Evolutionary conservation across 2,113 vertebrate genomes (phyloP).

Genomic region (Phalacrocorax brasilianus): DNA sequence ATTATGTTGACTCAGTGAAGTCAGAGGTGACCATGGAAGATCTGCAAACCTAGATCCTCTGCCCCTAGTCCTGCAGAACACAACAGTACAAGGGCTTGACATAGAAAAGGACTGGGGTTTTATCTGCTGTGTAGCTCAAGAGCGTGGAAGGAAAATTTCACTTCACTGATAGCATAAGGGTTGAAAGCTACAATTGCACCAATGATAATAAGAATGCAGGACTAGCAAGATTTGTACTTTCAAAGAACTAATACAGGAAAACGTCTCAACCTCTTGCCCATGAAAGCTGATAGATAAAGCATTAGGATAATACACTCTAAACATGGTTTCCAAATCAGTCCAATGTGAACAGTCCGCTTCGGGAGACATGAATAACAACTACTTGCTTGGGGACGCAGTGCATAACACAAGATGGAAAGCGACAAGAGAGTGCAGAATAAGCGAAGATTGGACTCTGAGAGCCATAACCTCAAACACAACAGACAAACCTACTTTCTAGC

Average conservation of each 20-base stretch:
- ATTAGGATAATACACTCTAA: not conserved
- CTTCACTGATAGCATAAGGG: not conserved
- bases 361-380: not conserved
- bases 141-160: constrained; percentile 4
- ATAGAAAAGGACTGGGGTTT: not conserved
- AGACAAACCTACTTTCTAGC: not conserved
- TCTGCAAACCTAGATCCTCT: not conserved
- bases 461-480: not conserved
- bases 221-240: not conserved
- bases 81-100: not conserved
- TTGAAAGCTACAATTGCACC: not conserved
- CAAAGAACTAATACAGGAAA: not conserved
- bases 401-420: not conserved
- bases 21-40: not conserved
- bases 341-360: not conserved
- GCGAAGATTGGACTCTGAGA: not conserved
- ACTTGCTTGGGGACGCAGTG: not conserved
- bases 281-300: not conserved
- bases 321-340: not conserved
- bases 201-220: not conserved
- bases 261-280: not conserved
- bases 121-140: not conserved
- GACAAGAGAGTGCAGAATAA: not conserved
- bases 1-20: not conserved
- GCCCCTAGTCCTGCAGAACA: not conserved